These are phyloP conservation scores for Amphipyra berbera DNA, from an alignment of 2,888 invertebrate species.

Conservation along the genomic window DNA sequence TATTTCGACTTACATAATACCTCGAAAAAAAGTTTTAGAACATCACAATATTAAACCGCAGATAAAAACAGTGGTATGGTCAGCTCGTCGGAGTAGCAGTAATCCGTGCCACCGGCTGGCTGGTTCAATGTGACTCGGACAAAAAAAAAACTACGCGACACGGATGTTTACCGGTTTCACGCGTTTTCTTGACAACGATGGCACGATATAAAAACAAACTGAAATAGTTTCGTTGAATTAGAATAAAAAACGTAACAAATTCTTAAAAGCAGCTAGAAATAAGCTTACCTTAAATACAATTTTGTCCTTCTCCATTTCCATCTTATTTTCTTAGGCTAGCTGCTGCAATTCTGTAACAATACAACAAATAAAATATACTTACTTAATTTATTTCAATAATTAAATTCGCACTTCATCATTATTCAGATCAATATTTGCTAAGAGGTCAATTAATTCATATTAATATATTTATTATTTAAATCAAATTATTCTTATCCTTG, in stretches of 20 bases:
- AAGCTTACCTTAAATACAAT: constrained; percentile 84
- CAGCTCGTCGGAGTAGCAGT: constrained; percentile 17
- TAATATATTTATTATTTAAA: neutral
- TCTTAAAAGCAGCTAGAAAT: neutral
- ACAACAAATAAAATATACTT: neutral
- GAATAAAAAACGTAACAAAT: constrained; percentile 14
- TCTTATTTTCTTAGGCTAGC: constrained; percentile 25
- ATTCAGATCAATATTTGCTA: too few relatives aligned
- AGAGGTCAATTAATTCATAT: neutral
- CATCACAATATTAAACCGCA: constrained; percentile 5
- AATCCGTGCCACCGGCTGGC: constrained; percentile 20
- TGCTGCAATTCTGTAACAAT: constrained; percentile 54
- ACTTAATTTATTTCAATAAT: too few relatives aligned
- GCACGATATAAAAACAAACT: constrained; percentile 32
- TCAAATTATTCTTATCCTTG: too few relatives aligned
- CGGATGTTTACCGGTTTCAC: constrained; percentile 52
- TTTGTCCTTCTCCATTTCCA: constrained; percentile 83
- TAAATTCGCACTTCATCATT: too few relatives aligned
- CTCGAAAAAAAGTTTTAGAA: neutral
- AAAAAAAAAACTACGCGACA: constrained; percentile 38
- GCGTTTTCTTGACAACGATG: constrained; percentile 31
- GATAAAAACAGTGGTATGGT: constrained; percentile 30
- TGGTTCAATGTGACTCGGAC: constrained; percentile 29
- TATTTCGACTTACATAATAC: too few relatives aligned
- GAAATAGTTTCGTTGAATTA: constrained; percentile 15